Percentiles rank a stretch among this genome's conserved stretches.
These are phyloP conservation scores for Iphiclides podalirius DNA, from an alignment of 2,888 invertebrate species.

Conservation along the genomic window DNA sequence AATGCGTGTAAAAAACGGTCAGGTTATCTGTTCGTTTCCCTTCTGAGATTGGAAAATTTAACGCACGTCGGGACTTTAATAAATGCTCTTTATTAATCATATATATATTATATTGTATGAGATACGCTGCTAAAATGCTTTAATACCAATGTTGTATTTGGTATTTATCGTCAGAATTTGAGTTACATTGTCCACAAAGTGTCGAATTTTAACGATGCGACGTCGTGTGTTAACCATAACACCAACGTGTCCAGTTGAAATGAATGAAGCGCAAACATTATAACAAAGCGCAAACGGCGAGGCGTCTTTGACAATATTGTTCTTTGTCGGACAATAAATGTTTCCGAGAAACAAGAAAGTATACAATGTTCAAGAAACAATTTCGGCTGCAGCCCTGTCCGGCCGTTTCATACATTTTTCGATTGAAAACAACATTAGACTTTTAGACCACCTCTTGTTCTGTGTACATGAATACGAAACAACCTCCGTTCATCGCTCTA, in stretches of 20 bases:
- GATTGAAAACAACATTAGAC: not conserved
- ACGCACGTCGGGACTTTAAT: slow-evolving; percentile 26
- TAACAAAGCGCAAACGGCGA: slow-evolving; percentile 25
- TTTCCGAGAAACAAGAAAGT: slow-evolving; percentile 28
- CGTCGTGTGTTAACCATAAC: slow-evolving; percentile 12
- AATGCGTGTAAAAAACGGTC: slow-evolving; percentile 59
- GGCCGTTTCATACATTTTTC: slow-evolving; percentile 1
- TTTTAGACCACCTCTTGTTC: too few species aligned
- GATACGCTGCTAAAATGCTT: too few species aligned
- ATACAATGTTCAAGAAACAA: slow-evolving; percentile 18
- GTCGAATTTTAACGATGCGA: not conserved
- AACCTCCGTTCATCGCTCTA: not conserved
- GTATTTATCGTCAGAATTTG: too few species aligned
- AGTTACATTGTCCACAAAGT: not conserved
- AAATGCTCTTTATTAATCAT: too few species aligned
- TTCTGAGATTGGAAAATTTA: slow-evolving; percentile 47
- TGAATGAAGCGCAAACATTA: slow-evolving; percentile 22
- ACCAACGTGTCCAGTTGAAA: slow-evolving; percentile 23
- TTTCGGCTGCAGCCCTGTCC: slow-evolving; percentile 3
- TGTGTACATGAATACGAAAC: too few species aligned
- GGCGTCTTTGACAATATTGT: slow-evolving; percentile 23
- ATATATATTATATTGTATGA: too few species aligned
- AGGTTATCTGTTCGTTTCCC: slow-evolving; percentile 43
- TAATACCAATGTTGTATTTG: too few species aligned
- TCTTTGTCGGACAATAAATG: slow-evolving; percentile 27